Conservation (phyloP, 2,113 vertebrate genomes). For the Plecturocebus donacophilus region DNA sequence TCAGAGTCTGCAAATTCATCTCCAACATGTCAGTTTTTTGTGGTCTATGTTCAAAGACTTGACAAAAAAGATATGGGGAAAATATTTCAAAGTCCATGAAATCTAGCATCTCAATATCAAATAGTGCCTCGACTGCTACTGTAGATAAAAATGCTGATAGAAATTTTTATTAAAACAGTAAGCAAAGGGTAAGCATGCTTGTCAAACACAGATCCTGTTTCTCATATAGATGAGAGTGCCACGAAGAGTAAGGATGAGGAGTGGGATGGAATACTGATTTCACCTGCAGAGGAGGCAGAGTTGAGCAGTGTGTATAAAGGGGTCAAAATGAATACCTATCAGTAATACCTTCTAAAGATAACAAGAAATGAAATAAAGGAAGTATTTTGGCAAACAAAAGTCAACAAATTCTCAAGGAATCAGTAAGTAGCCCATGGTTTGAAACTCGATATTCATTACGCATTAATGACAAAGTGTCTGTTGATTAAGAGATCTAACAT, state of each 20-base stretch:
- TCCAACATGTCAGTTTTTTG: slow-evolving; percentile 72
- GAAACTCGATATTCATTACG: background rate
- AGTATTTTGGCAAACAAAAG: background rate
- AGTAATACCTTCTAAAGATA: background rate
- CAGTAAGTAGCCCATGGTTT: background rate
- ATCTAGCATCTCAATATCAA: slow-evolving; percentile 67
- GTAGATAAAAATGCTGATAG: slow-evolving; percentile 70
- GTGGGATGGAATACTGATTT: background rate
- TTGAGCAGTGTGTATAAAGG: background rate
- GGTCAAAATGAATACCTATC: background rate
- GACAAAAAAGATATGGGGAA: slow-evolving; percentile 67
- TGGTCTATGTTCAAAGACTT: slow-evolving; percentile 73
- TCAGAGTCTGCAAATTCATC: slow-evolving; percentile 80
- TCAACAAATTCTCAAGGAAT: background rate
- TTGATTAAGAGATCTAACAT: background rate
- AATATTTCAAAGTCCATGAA: slow-evolving; percentile 60
- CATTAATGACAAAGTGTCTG: background rate
- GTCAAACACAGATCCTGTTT: slow-evolving; percentile 38
- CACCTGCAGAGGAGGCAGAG: background rate
- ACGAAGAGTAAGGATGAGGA: background rate
- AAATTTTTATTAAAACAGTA: slow-evolving; percentile 75
- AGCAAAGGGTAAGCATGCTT: slow-evolving; percentile 59
- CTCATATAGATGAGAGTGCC: background rate
- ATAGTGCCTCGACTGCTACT: slow-evolving; percentile 30
- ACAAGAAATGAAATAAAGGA: background rate